phyloP scores from a whole-genome alignment of 1,140 invertebrate species.

The Lethocerus indicus region DNA sequence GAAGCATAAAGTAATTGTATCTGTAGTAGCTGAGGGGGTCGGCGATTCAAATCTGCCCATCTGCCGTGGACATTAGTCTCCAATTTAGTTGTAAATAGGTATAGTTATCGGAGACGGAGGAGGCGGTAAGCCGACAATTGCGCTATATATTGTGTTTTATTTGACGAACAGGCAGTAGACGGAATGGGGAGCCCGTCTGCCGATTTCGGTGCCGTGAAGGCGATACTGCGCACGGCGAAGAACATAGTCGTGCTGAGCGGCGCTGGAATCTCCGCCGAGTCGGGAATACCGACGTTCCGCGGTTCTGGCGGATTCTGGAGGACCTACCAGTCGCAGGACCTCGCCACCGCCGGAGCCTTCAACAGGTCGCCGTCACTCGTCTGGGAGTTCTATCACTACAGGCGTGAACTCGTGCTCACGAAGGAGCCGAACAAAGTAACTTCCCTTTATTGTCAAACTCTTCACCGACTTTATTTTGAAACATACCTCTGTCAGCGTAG shows the following conservation, averaged over 20 bases:
- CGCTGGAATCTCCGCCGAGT: constrained; percentile 63
- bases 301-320: constrained; percentile 63
- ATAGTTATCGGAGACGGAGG: too few species aligned
- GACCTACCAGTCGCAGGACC: constrained; percentile 41
- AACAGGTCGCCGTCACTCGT: constrained; percentile 45
- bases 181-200: neutral
- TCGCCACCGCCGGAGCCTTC: constrained; percentile 52
- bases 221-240: constrained; percentile 26
- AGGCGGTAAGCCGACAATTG: too few species aligned
- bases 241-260: constrained; percentile 54
- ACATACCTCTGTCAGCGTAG: too few species aligned
- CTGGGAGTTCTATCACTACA: constrained; percentile 67
- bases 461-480: too few species aligned
- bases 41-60: too few species aligned
- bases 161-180: too few species aligned
- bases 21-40: too few species aligned
- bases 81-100: too few species aligned
- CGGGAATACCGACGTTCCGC: constrained; percentile 65
- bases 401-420: constrained; percentile 41
- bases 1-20: too few species aligned
- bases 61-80: too few species aligned
- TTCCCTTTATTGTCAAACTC: neutral
- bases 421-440: constrained; percentile 46
- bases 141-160: too few species aligned
- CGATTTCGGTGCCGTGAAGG: constrained; percentile 4